Base-by-base conservation (phyloP, 2,797 vertebrate species). In the Pseudotriccus pelzelni region DNA sequence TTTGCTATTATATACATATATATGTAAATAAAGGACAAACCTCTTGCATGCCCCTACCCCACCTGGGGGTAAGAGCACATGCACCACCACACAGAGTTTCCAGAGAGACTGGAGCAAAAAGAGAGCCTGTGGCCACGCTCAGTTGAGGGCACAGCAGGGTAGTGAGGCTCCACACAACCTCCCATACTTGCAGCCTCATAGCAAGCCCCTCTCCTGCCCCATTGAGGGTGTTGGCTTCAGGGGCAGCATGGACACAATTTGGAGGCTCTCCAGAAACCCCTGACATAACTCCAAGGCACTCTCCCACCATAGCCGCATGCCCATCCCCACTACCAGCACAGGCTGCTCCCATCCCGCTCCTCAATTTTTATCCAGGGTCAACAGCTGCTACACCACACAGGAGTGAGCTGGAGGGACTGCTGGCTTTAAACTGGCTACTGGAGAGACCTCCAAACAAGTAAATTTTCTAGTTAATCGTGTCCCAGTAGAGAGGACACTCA, bases 401-500 rank as follows among this genome's bases (percentile, higher is more conserved):
- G 47, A 76, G 80, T 1, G 2, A 96, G 59, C 52, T 1, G 0
- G 68, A 79, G 72, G 75, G 84, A 49, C 64, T 6, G 0, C 44
- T 1, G 1, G 56, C 78, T 93, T 80, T 87, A 82, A 93, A 77
- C 63, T 64, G 77, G 36, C 81, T 94, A 84, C 89, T 62, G 47
- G 64, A 68, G 91, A 95, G 84, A 83, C 49, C 46, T 96, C 89
- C 67, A 5, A 5, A 5, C 67, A 27, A 72, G 78, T 89, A 93
- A 92, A 92, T 94, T 91, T 94, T 80, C 82, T 79, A 47, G 82
- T 80, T 92, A 93, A 93, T 92, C 12, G 0, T 77, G 68, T 92
- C 82, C 87, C 28, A 1, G 72, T 60, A 56, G 79, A 93, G 41
- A 50, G 60, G 68, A 85, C 68, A 27, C 84, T 70, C 87, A 64